These are phyloP conservation scores for Dinoponera quadriceps DNA, from an alignment of 1,140 invertebrate genomes.

Conservation along the genomic window DNA sequence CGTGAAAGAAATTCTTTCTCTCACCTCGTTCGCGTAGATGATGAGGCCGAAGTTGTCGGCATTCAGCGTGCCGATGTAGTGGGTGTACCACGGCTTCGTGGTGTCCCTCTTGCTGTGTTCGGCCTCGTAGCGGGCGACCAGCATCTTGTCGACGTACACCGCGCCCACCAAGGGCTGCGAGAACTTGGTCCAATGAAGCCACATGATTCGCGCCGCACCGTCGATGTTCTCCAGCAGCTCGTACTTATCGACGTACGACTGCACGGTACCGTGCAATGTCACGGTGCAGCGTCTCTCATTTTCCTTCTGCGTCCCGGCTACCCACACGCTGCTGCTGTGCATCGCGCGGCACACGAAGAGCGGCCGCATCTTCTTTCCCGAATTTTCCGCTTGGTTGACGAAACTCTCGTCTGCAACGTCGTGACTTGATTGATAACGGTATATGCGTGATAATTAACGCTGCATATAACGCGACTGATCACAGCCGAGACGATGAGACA, in stretches of 20 bases:
- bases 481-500: no score
- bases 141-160: slow-evolving; percentile 87
- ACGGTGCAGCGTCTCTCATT: slow-evolving; percentile 87
- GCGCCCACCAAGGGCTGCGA: slow-evolving; percentile 87
- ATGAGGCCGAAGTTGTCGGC: slow-evolving; percentile 89
- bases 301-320: slow-evolving; percentile 87
- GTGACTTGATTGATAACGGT: not conserved
- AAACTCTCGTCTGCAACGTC: slow-evolving; percentile 51
- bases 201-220: slow-evolving; percentile 90
- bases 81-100: slow-evolving; percentile 81
- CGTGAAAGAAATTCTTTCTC: slow-evolving; percentile 42
- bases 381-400: slow-evolving; percentile 67
- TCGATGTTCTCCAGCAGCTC: slow-evolving; percentile 92
- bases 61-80: slow-evolving; percentile 90
- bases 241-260: slow-evolving; percentile 87
- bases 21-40: slow-evolving; percentile 88
- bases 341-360: slow-evolving; percentile 91
- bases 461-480: no score
- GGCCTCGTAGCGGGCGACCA: slow-evolving; percentile 84
- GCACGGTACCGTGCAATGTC: slow-evolving; percentile 87
- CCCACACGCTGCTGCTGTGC: slow-evolving; percentile 88
- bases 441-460: no score
- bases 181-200: slow-evolving; percentile 90
- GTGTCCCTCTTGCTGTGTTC: slow-evolving; percentile 73
- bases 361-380: slow-evolving; percentile 71